phyloP scores from a whole-genome alignment of 2,113 vertebrate species.

The Thalassoma bifasciatum region DNA sequence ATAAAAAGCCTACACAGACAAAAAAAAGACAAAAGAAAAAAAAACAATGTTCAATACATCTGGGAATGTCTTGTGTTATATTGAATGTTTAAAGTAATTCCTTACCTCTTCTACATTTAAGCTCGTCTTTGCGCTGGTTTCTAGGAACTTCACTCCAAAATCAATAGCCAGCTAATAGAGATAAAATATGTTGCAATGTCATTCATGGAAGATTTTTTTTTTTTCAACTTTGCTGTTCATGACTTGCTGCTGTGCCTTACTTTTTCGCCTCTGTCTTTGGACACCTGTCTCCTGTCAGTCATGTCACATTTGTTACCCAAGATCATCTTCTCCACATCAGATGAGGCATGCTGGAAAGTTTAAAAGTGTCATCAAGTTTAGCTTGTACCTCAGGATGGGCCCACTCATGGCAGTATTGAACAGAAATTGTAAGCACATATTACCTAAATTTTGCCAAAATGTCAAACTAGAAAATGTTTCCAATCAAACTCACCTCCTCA shows the following conservation, averaged over 20 bases:
- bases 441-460: too few species aligned
- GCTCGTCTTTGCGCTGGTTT: constrained; percentile 98
- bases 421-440: background rate
- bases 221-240: background rate
- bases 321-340: constrained; percentile 98
- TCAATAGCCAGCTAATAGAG: constrained; percentile 94
- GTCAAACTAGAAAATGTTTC: background rate
- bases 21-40: background rate
- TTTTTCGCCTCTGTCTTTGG: constrained; percentile 97
- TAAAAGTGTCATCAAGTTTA: constrained; percentile 11
- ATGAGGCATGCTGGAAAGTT: constrained; percentile 91
- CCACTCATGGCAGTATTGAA: background rate
- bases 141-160: constrained; percentile 98
- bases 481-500: constrained; percentile 88
- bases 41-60: background rate
- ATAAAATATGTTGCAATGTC: constrained; percentile 25
- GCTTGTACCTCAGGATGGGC: background rate
- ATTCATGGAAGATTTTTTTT: background rate
- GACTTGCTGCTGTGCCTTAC: constrained; percentile 74
- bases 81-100: background rate
- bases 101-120: constrained; percentile 97
- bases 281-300: constrained; percentile 97
- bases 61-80: background rate
- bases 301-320: constrained; percentile 98
- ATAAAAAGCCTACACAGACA: constrained; percentile 90